Percentiles rank a stretch among this genome's conserved stretches.
phyloP scores from a whole-genome alignment of 2,797 vertebrate species.

The Ficedula albicollis region DNA sequence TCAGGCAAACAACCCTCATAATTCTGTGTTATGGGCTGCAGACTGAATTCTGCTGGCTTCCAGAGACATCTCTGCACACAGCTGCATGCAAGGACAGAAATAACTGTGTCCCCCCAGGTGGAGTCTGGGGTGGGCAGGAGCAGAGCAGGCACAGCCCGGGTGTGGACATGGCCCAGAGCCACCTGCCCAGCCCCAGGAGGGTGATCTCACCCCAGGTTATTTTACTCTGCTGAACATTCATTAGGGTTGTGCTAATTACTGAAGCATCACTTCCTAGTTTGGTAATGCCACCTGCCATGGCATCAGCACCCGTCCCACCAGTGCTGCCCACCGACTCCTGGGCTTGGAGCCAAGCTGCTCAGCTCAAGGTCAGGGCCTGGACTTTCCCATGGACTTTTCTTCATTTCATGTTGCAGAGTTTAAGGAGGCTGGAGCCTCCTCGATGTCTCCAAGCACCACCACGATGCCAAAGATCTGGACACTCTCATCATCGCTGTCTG shows the following conservation, averaged over 20 bases:
- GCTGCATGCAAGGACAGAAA: not conserved
- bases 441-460: not conserved
- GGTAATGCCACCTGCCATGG: not conserved
- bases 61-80: not conserved
- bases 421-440: not conserved
- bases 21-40: not conserved
- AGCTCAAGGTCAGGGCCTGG: rapidly evolving
- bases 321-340: not conserved
- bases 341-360: not conserved
- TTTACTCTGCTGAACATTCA: rapidly evolving
- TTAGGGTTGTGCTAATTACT: rapidly evolving
- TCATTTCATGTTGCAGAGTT: not conserved
- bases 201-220: not conserved
- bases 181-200: not conserved
- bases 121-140: not conserved
- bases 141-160: rapidly evolving
- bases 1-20: not conserved
- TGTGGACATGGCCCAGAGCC: rapidly evolving
- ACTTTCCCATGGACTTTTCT: not conserved
- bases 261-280: not conserved
- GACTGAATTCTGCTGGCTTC: not conserved
- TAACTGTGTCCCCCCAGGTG: rapidly evolving
- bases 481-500: rapidly evolving
- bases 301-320: not conserved
- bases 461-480: not conserved